Conservation (phyloP, 2,113 vertebrate species). For the Hemichromis elongatus region DNA sequence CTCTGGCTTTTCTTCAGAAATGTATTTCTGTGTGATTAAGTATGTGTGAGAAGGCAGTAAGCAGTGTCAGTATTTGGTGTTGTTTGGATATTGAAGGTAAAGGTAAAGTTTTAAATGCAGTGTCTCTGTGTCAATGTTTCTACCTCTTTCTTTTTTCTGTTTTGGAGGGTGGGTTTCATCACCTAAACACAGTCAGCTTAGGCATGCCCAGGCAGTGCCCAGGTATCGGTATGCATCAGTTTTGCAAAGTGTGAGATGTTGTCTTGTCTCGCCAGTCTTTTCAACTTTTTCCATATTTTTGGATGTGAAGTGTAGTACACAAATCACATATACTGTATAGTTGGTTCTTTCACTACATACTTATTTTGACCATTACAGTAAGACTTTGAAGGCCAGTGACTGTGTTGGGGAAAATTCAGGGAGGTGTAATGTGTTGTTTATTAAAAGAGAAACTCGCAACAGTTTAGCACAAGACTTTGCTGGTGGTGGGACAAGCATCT, state of each 20-base stretch:
- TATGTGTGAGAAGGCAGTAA: not conserved
- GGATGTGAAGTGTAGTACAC: not conserved
- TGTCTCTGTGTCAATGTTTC: not conserved
- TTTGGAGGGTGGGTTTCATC: conserved; percentile 15
- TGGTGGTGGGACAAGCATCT: not conserved
- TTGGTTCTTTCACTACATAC: not conserved
- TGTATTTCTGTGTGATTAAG: not conserved
- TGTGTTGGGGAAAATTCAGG: not conserved
- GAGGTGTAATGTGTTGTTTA: not conserved
- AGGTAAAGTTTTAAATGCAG: not conserved
- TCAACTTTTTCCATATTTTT: not conserved
- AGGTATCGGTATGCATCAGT: conserved; percentile 59
- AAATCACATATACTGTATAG: not conserved
- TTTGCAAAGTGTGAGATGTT: not conserved
- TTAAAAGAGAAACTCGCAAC: not conserved
- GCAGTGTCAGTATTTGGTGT: not conserved
- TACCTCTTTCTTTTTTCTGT: not conserved
- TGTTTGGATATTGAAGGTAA: not conserved
- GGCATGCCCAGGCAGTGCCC: conserved; percentile 66
- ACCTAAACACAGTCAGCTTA: conserved; percentile 33
- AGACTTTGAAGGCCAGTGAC: not conserved
- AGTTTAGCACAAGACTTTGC: not conserved
- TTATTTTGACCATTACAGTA: not conserved
- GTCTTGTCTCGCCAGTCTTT: not conserved
- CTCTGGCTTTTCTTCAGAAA: not conserved